These are phyloP conservation scores for Mesembrinibis cayennensis DNA, from an alignment of 2,113 vertebrate species.

Conservation along the genomic window DNA sequence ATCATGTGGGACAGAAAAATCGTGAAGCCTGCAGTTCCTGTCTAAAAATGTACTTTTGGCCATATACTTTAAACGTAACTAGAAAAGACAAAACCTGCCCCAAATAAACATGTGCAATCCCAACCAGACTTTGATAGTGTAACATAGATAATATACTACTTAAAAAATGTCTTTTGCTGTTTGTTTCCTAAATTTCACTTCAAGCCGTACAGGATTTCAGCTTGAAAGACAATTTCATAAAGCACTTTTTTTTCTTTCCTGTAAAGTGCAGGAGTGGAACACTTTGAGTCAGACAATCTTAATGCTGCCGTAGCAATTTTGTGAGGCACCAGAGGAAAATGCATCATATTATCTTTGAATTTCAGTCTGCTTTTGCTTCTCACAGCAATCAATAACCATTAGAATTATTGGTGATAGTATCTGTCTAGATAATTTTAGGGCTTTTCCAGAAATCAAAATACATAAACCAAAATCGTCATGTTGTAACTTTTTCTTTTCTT, in stretches of 20 bases:
- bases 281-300: neutral
- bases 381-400: slow-evolving; percentile 45
- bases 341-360: slow-evolving; percentile 12
- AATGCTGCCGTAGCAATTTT: slow-evolving; percentile 20
- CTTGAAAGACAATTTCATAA: neutral
- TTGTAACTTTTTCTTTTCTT: neutral
- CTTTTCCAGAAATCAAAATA: slow-evolving; percentile 27
- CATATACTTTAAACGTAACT: neutral
- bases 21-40: neutral
- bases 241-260: neutral
- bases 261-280: neutral
- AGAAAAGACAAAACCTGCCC: neutral
- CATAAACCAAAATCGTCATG: neutral
- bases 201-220: neutral
- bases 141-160: neutral
- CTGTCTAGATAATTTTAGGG: neutral
- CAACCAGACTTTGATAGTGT: neutral
- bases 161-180: neutral
- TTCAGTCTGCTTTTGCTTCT: slow-evolving; percentile 28
- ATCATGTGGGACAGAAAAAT: neutral
- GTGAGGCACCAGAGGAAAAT: slow-evolving; percentile 48
- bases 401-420: neutral
- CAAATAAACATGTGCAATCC: neutral
- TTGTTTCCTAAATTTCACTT: neutral
- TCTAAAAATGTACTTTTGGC: neutral